These are phyloP conservation scores for Babylonia areolata DNA, from an alignment of 1,140 invertebrate species.

Conservation along the genomic window DNA sequence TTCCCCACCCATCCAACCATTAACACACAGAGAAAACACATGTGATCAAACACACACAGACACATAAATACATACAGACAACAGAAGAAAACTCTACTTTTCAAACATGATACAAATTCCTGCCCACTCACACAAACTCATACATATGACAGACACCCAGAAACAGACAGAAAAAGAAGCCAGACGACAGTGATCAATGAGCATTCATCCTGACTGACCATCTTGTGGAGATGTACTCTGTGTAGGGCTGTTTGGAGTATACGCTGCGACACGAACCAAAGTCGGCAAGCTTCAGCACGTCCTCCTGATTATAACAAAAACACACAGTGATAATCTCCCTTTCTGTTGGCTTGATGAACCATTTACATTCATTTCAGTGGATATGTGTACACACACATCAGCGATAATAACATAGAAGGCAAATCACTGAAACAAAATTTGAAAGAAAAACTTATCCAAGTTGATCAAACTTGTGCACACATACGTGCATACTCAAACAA, in stretches of 20 bases:
- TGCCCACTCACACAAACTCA: background rate
- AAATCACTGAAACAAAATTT: no score
- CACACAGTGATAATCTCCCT: no score
- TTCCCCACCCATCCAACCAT: no score
- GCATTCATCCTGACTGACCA: conserved; percentile 71
- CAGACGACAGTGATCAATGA: background rate
- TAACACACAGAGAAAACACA: no score
- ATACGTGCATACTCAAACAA: no score
- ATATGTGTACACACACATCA: no score
- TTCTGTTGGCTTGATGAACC: no score
- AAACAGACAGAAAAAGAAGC: background rate
- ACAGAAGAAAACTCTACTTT: background rate
- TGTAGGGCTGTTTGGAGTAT: conserved; percentile 81
- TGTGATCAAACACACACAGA: conserved; percentile 6
- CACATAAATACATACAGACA: background rate
- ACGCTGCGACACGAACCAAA: conserved; percentile 81
- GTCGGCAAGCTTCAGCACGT: conserved; percentile 81
- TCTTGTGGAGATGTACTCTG: conserved; percentile 84
- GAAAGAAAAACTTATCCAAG: no score
- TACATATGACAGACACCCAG: background rate
- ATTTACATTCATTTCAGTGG: no score
- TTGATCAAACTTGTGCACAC: no score
- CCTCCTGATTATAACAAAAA: conserved; percentile 74
- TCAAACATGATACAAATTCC: background rate
- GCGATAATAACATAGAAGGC: no score